Evolutionary conservation across 2,113 vertebrate species (phyloP), one percentile per base, ranked within the genome.

Genomic region (Pachycephala philippinensis): DNA sequence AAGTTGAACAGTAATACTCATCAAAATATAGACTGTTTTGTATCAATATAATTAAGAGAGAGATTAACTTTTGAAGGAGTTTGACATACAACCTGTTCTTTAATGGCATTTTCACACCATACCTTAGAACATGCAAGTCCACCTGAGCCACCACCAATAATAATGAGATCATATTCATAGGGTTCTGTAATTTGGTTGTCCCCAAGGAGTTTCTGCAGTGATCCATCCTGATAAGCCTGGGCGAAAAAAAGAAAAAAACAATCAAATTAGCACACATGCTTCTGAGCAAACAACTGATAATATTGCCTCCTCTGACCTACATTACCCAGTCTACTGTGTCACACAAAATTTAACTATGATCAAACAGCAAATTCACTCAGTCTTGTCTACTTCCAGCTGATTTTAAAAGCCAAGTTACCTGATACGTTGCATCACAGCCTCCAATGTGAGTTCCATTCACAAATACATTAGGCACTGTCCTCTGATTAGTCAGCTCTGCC

Each of bases 41-140:
- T 27, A 54, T 2, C 63, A 54, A 12, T 10, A 42, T 35, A 33
- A 92, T 77, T 85, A 78, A 59, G 17, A 72, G 10, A 61, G 18
- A 82, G 23, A 93, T 35, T 35, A 91, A 87, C 13, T 91, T 78
- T 6, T 77, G 33, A 85, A 42, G n/a, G 69, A 68, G 26, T 50
- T 61, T 84, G 35, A 64, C 11, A 56, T 3, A 69, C 9, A 84
- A 59, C 9, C 37, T 56, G 9, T 24, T 80, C 53, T 70, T 70
- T 30, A 82, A 74, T 47, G 28, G 10, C 47, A 63, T 71, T 49
- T 88, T 83, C 22, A 83, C 7, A 17, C 79, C 80, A 30, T 96
- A 99, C 99, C 99, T 99, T 99, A 31, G 99, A 99, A 96, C 99
- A 99, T 0, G 99, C 98, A 91, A 99, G 98, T 78, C 99, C 99